Conservation (phyloP, 1,140 invertebrate genomes). For the Plectus sambesii region DNA sequence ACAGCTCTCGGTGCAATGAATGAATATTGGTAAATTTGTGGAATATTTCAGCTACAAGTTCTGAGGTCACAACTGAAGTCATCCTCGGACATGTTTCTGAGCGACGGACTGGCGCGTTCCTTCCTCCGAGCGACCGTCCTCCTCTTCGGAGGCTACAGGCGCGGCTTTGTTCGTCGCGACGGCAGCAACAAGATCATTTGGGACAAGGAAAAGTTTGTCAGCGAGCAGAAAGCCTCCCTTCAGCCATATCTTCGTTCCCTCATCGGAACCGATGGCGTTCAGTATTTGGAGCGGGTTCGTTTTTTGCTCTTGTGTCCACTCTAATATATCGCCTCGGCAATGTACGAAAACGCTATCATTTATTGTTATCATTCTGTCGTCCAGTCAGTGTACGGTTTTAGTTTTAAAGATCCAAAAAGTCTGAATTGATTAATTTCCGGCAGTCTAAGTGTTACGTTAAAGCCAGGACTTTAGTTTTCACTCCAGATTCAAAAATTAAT, state of each 20-base stretch:
- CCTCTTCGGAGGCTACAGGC: slow-evolving; percentile 31
- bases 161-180: slow-evolving; percentile 20
- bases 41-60: too few species aligned
- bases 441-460: too few species aligned
- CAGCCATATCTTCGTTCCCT: slow-evolving; percentile 29
- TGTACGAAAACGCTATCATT: too few species aligned
- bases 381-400: too few species aligned
- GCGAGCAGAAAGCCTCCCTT: slow-evolving; percentile 23
- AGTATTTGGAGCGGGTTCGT: slow-evolving; percentile 35
- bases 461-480: too few species aligned
- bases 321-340: too few species aligned
- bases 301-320: too few species aligned
- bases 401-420: slow-evolving; percentile 14
- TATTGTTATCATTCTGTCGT: too few species aligned
- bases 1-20: too few species aligned
- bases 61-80: slow-evolving; percentile 8
- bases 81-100: slow-evolving; percentile 12
- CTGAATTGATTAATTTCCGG: too few species aligned
- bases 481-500: too few species aligned
- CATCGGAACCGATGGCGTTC: slow-evolving; percentile 37
- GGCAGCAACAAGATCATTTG: slow-evolving; percentile 21
- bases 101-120: slow-evolving; percentile 19
- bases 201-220: slow-evolving; percentile 32
- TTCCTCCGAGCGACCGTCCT: slow-evolving; percentile 35
- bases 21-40: too few species aligned